phyloP scores from a whole-genome alignment of 2,797 vertebrate genomes.

The Menidia menidia region DNA sequence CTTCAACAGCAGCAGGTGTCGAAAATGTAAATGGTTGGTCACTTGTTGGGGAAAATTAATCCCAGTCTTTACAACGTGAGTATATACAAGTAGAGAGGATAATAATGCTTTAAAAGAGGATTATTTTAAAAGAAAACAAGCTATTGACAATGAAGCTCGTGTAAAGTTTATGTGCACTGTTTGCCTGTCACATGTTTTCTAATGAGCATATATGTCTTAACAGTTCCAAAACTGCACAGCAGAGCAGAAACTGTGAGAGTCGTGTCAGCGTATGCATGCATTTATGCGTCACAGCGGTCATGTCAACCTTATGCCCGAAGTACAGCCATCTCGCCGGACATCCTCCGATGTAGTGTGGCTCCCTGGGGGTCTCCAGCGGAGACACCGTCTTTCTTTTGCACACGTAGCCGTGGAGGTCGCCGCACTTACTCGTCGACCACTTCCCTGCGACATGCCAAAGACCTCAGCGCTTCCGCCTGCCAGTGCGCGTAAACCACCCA shows the following conservation, averaged over 20 bases:
- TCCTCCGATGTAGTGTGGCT: slow-evolving; percentile 83
- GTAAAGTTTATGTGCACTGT: neutral
- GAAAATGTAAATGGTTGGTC: slow-evolving; percentile 6
- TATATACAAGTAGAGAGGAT: neutral
- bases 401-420: slow-evolving; percentile 83
- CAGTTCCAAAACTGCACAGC: neutral
- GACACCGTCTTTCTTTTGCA: slow-evolving; percentile 88
- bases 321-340: slow-evolving; percentile 95
- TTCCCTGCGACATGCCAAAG: slow-evolving; percentile 78
- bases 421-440: slow-evolving; percentile 87
- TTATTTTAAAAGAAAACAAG: too few species aligned
- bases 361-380: slow-evolving; percentile 82
- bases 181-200: neutral
- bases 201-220: neutral
- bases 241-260: neutral
- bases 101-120: too few species aligned
- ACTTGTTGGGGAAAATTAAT: neutral
- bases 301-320: slow-evolving; percentile 90
- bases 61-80: neutral
- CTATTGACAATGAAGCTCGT: neutral
- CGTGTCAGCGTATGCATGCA: neutral
- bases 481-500: too few species aligned
- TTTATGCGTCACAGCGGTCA: neutral
- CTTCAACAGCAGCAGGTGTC: slow-evolving; percentile 19
- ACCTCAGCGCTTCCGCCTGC: neutral